These are phyloP conservation scores for Diloba caeruleocephala DNA, from an alignment of 2,888 invertebrate species.

Conservation along the genomic window DNA sequence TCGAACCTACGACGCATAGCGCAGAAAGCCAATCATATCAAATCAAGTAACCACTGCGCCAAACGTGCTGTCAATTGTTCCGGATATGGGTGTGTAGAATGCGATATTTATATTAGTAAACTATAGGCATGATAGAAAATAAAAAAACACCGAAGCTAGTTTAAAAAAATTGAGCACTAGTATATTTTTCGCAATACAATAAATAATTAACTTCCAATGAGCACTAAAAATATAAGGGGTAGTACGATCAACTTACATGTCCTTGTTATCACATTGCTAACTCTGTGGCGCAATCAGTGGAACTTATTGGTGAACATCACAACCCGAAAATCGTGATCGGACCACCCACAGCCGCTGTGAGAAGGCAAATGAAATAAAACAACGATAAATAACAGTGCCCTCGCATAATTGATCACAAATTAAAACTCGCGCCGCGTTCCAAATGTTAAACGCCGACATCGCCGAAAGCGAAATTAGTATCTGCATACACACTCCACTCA, in stretches of 20 bases:
- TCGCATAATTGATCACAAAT: conserved; percentile 89
- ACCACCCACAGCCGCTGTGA: conserved; percentile 86
- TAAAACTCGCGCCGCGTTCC: conserved; percentile 87
- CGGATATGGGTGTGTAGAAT: too few relatives aligned
- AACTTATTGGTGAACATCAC: conserved; percentile 83
- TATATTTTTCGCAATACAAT: too few relatives aligned
- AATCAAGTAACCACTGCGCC: too few relatives aligned
- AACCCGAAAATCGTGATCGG: conserved; percentile 85
- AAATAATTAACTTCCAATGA: background rate
- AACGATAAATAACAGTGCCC: conserved; percentile 87
- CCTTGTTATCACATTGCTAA: conserved; percentile 62
- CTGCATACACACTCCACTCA: conserved; percentile 64
- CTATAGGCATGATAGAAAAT: too few relatives aligned
- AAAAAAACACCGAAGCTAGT: too few relatives aligned
- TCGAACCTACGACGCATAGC: too few relatives aligned
- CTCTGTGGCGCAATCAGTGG: conserved; percentile 82
- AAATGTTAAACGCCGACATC: conserved; percentile 83
- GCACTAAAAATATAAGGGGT: background rate
- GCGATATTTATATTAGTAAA: too few relatives aligned
- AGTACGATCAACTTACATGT: background rate
- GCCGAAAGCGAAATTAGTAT: conserved; percentile 86
- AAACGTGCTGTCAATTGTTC: too few relatives aligned
- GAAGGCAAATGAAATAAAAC: conserved; percentile 88
- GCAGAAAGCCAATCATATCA: too few relatives aligned
- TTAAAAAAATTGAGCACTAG: too few relatives aligned